Evolutionary conservation across 2,888 invertebrate species (phyloP), one percentile per base, ranked within the genome.

Genomic region (Elysia crispata): DNA sequence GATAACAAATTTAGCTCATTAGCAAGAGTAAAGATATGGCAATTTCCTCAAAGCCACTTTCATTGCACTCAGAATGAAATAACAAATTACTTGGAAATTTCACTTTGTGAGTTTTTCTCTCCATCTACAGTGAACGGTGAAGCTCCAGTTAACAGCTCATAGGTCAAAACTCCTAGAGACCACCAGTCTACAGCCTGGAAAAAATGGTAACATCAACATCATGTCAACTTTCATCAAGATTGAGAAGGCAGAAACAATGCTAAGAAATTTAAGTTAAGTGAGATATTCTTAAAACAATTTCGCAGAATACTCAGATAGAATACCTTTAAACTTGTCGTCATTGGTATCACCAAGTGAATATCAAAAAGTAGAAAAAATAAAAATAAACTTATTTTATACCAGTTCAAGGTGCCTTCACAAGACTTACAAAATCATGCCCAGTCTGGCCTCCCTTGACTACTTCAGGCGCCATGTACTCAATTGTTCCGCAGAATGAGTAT

Each of bases 391-490:
- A 13, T 15, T 54, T 54, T 54, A 54, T 11, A 23, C n/a, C 18
- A 64, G 18, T 11, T 64, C 18, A 15, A 8, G 13, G 64, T 18
- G 64, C 64, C 18, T 23, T 31, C 57, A 30, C 13, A 18, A 49
- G 74, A 96, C 96, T 96, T 93, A 97, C 97, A 92, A 97, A 96
- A 94, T 98, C 97, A 93, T 98, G 98, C 30, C 98, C 98, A 86
- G 95, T 95, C 78, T 95, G 95, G 83, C 97, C 97, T 78, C 97
- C 96, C 89, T 95, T 93, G 57, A 95, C 94, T 50, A 95, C 94
- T 91, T 95, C 96, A 0, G 97, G 98, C 28, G 98, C 98, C 98
- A 99, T 99, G 93, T 99, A 99, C 92, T 99, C 98, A 88, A 98
- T 96, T 84, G 98, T 99, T 25, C 99, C 99, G 92, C 99, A 99